phyloP scores from a whole-genome alignment of 2,113 vertebrate species.

The Sylvietta virens region DNA sequence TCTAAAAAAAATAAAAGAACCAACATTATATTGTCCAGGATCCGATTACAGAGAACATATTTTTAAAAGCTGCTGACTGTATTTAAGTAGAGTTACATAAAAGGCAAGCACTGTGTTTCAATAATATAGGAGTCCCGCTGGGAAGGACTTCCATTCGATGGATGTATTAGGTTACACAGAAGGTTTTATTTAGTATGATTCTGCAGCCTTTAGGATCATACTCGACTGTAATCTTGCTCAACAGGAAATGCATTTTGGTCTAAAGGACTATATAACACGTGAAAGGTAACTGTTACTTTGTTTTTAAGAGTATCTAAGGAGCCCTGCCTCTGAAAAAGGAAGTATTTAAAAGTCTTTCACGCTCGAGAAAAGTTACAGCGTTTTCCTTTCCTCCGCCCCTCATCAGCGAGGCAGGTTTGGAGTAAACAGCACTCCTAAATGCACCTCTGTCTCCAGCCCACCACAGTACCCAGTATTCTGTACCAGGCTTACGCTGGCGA shows the following conservation, averaged over 20 bases:
- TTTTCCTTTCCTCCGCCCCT: neutral
- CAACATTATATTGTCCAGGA: neutral
- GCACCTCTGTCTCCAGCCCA: rapidly evolving
- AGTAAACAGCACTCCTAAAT: rapidly evolving
- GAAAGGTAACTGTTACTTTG: neutral
- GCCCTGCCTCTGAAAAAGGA: neutral
- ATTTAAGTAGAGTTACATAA: neutral
- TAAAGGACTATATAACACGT: neutral
- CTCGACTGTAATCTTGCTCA: neutral
- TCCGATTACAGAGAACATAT: neutral
- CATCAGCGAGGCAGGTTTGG: neutral
- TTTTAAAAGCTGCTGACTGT: neutral
- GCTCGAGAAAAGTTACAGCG: neutral
- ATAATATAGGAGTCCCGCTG: neutral
- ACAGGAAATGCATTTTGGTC: neutral
- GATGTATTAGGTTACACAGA: neutral
- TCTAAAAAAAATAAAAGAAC: neutral
- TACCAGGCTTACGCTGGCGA: rapidly evolving
- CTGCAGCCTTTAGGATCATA: neutral
- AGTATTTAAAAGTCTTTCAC: neutral
- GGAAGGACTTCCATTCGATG: neutral
- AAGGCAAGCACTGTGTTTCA: neutral
- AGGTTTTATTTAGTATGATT: neutral
- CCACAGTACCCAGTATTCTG: rapidly evolving
- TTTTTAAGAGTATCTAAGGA: neutral